Evolutionary conservation across 2,797 vertebrate species (phyloP), one percentile per base, ranked within the genome.

Genomic region (Peromyscus eremicus): DNA sequence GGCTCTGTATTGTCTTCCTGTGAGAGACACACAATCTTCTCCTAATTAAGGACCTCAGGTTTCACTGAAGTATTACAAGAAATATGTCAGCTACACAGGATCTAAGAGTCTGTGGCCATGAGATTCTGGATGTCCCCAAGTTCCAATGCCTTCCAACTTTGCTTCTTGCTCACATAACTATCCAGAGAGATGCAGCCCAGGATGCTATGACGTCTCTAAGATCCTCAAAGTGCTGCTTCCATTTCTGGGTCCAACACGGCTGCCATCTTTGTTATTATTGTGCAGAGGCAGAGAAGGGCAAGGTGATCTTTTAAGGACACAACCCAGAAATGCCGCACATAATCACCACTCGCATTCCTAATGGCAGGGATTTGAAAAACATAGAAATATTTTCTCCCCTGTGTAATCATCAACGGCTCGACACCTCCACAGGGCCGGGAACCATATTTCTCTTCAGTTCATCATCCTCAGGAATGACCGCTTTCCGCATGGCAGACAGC

Each of bases 11-110:
- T 80, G 19, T 29, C 46, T 93, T 55, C 77, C n/a, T 73, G 9
- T 46, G 46, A 52, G 32, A 81, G 0, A 46, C 14, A 27, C 34
- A 57, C 64, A 23, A 3, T 43, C 5, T 55, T 76, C 40, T 34
- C 76, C n/a, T 29, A 27, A 57, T 66, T 55, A 89, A 92, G 32
- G 37, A 75, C 14, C 46, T 93, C 10, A 17, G 34, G 13, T 76
- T 89, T 95, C 85, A 89, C 83, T 88, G 76, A 84, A 70, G 6
- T 40, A 34, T 79, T 43, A 95, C 90, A 86, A 21, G 64, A 93
- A 93, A 89, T 19, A 21, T 14, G 71, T 34, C 64, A 46, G 6
- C 49, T 76, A 80, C 32, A 85, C 66, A 84, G 80, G 91, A 37
- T 64, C n/a, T 64, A 57, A 62, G 32, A n/a, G 57, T 25, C 62